Evolutionary conservation across 2,797 vertebrate genomes (phyloP).

Genomic region (Pelobates cultripes): DNA sequence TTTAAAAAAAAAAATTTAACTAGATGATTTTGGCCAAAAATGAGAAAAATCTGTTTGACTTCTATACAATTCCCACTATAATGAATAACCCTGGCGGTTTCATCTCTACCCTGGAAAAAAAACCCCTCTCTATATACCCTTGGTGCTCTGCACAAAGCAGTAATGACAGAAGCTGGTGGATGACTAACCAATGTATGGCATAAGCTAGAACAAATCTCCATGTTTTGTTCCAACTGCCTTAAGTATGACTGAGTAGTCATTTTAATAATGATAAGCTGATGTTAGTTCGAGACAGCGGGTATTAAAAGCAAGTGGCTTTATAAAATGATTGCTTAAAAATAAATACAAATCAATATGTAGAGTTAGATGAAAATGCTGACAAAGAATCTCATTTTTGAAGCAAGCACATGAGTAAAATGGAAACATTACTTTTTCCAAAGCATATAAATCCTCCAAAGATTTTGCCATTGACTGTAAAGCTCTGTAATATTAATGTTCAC

Average conservation of each 20-base stretch:
- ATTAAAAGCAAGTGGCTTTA: not conserved
- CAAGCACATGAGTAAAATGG: not conserved
- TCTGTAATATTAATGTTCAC: not conserved
- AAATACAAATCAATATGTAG: constrained; percentile 8
- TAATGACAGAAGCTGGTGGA: not conserved
- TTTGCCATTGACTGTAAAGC: constrained; percentile 58
- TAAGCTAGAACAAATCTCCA: not conserved
- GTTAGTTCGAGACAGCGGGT: constrained; percentile 36
- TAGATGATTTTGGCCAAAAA: too few species aligned
- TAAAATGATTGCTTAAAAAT: constrained; percentile 5
- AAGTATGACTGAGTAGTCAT: not conserved
- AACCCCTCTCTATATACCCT: too few species aligned
- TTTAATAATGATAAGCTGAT: not conserved
- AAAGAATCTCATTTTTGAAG: constrained; percentile 5
- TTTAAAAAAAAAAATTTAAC: too few species aligned
- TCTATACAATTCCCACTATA: too few species aligned
- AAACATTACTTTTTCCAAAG: not conserved
- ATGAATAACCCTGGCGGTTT: too few species aligned
- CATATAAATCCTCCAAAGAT: constrained; percentile 74
- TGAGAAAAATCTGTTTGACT: too few species aligned
- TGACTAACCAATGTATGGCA: too few species aligned
- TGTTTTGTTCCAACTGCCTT: not conserved
- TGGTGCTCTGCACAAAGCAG: not conserved
- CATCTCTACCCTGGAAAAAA: too few species aligned
- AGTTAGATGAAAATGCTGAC: not conserved